phyloP scores from a whole-genome alignment of 2,797 vertebrate genomes.

The Nyctibius grandis region DNA sequence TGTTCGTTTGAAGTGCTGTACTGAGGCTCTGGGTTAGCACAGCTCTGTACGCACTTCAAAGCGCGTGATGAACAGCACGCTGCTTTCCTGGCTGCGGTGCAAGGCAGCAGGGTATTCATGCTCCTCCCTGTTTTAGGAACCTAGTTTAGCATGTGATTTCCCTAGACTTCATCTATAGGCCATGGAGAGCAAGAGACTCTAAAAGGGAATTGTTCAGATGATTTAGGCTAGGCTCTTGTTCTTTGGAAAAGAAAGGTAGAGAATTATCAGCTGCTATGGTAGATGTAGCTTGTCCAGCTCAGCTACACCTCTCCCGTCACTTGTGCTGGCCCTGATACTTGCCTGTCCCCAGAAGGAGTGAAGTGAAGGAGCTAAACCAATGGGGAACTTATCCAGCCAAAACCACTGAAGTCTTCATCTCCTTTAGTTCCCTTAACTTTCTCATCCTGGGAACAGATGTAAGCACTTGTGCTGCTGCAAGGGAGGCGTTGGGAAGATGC shows the following conservation, averaged over 20 bases:
- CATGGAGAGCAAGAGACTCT: neutral
- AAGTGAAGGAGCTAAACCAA: neutral
- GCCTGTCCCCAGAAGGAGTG: neutral
- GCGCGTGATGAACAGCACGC: accelerated
- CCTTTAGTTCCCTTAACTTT: neutral
- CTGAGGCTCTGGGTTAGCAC: neutral
- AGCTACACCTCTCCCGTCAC: neutral
- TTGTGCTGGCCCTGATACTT: neutral
- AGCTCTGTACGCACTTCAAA: neutral
- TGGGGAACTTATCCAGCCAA: neutral
- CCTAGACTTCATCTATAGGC: neutral
- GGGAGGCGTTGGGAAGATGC: neutral
- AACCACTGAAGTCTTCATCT: neutral
- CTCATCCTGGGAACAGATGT: neutral
- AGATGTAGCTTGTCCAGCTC: neutral
- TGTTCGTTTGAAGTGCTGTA: neutral
- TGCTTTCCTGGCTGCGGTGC: accelerated
- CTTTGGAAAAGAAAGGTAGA: neutral
- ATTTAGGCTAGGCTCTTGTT: neutral
- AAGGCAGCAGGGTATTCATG: neutral
- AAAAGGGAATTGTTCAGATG: neutral
- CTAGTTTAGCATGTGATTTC: neutral
- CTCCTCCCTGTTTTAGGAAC: neutral
- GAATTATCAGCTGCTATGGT: neutral
- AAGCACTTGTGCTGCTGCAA: neutral